Evolutionary conservation across 2,797 vertebrate species (phyloP).

Genomic region (Rhinatrema bivittatum): DNA sequence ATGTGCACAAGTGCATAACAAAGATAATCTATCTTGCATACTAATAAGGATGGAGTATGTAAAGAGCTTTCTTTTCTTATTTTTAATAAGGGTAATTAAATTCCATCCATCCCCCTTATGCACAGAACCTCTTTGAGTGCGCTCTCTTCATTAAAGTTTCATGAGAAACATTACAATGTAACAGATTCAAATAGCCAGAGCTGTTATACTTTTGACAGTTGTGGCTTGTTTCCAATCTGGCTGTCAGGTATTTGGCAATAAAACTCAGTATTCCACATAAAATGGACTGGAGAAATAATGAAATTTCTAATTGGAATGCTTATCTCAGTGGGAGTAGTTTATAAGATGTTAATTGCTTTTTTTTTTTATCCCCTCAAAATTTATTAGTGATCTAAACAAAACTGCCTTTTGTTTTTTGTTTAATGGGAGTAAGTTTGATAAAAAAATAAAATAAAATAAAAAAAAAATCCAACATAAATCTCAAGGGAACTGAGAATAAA

Average conservation of each 20-base stretch:
- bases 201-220: conserved; percentile 57
- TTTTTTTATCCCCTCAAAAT: conserved; percentile 20
- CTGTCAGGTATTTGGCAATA: conserved; percentile 78
- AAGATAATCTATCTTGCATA: conserved; percentile 49
- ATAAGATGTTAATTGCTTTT: conserved; percentile 30
- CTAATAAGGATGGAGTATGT: conserved; percentile 41
- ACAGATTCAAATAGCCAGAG: conserved; percentile 60
- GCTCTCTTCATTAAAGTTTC: conserved; percentile 71
- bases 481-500: not conserved
- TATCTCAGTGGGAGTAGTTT: conserved; percentile 41
- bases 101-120: conserved; percentile 46
- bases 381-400: conserved; percentile 39
- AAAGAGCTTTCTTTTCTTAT: conserved; percentile 49
- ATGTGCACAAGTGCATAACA: conserved; percentile 30
- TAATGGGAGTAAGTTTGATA: conserved; percentile 29
- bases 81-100: conserved; percentile 68
- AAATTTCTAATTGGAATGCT: conserved; percentile 46
- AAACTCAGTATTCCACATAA: conserved; percentile 48
- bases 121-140: conserved; percentile 58
- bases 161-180: conserved; percentile 72
- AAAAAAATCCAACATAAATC: conserved; percentile 17
- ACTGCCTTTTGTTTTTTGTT: too few species aligned
- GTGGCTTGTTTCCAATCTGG: conserved; percentile 70
- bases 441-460: too few species aligned
- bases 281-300: conserved; percentile 41